Conservation (phyloP, 2,888 invertebrate species). For the Spisula subtruncata region DNA sequence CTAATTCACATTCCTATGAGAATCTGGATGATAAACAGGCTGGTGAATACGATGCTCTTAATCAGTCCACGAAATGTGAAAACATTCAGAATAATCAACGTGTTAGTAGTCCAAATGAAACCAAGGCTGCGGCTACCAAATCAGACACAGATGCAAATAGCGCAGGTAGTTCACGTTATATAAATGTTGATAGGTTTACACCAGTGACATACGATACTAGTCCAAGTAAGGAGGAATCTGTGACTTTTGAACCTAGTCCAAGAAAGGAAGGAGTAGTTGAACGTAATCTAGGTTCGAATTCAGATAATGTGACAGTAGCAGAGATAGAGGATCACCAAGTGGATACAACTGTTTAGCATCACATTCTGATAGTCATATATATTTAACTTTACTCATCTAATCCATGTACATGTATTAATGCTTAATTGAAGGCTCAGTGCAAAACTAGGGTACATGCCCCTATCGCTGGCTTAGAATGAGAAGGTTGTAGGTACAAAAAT, state of each 20-base stretch:
- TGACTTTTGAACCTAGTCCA: neutral
- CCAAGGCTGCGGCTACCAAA: neutral
- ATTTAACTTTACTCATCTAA: neutral
- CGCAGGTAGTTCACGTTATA: neutral
- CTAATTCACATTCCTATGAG: conserved; percentile 72
- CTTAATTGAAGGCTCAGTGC: no score
- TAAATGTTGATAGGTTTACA: conserved; percentile 15
- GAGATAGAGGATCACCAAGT: neutral
- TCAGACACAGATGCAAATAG: neutral
- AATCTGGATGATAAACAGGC: conserved; percentile 57
- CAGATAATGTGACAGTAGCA: neutral
- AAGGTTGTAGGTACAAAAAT: no score
- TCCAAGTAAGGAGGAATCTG: neutral
- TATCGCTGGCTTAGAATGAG: no score
- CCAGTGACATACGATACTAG: neutral
- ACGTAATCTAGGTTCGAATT: neutral
- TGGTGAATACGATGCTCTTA: neutral
- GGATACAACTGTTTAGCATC: neutral
- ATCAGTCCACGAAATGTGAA: conserved; percentile 19
- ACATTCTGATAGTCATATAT: neutral
- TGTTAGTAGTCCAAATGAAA: neutral
- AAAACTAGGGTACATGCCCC: no score
- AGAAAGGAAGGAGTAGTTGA: neutral
- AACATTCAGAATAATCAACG: no score
- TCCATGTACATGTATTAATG: conserved; percentile 11